Evolutionary conservation across 2,113 vertebrate species (phyloP).

Genomic region (Haplotaxodon microlepis): DNA sequence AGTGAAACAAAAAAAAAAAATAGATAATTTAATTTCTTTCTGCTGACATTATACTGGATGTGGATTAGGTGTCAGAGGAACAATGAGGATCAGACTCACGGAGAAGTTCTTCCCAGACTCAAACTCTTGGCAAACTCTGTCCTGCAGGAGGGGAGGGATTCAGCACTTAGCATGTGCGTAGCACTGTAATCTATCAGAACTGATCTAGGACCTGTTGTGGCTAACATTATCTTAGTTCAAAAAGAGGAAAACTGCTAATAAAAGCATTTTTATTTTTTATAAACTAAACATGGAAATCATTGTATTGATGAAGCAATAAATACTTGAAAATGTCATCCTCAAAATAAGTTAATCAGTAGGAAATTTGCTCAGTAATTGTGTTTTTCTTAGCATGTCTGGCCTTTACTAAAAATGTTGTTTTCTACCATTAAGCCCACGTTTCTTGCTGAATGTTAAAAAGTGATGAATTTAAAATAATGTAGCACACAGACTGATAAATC

Average conservation of each 20-base stretch:
- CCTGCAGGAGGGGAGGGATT: not conserved
- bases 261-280: not conserved
- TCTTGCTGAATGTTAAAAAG: not conserved
- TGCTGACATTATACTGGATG: not conserved
- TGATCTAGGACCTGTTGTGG: not conserved
- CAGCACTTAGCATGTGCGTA: not conserved
- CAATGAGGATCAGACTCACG: conserved; percentile 8
- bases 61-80: not conserved
- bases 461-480: not conserved
- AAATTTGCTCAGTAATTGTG: not conserved
- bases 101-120: not conserved
- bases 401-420: not conserved
- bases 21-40: not conserved
- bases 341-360: not conserved
- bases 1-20: conserved; percentile 25
- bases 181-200: not conserved
- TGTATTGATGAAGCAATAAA: not conserved
- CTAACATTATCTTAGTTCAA: not conserved
- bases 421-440: not conserved
- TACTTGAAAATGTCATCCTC: not conserved
- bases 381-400: not conserved
- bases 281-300: not conserved
- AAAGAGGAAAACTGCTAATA: not conserved
- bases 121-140: not conserved
- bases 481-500: not conserved